These are phyloP conservation scores for Indri indri DNA, from an alignment of 2,113 vertebrate species.

Conservation along the genomic window DNA sequence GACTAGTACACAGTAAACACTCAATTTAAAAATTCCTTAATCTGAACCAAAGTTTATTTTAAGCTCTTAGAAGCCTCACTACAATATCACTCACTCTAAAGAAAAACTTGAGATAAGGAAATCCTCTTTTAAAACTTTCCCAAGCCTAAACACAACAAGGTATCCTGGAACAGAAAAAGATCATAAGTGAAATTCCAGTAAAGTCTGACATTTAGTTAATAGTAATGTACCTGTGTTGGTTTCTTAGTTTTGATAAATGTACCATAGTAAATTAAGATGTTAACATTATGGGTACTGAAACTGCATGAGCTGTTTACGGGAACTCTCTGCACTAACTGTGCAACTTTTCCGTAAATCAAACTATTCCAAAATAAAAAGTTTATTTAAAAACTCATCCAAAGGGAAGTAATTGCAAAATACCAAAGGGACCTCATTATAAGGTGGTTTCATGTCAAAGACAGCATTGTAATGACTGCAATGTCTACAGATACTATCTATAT, in stretches of 20 bases:
- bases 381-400: neutral
- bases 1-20: neutral
- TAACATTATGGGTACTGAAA: slow-evolving; percentile 20
- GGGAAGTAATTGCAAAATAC: slow-evolving; percentile 5
- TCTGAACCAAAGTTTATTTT: slow-evolving; percentile 17
- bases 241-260: slow-evolving; percentile 41
- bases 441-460: neutral
- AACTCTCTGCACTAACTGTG: neutral
- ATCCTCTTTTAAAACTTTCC: slow-evolving; percentile 36
- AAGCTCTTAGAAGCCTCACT: slow-evolving; percentile 31
- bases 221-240: neutral
- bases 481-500: neutral
- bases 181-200: slow-evolving; percentile 23
- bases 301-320: neutral
- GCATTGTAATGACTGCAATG: neutral
- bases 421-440: neutral
- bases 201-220: slow-evolving; percentile 15
- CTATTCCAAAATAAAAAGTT: slow-evolving; percentile 1
- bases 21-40: slow-evolving; percentile 45
- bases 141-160: slow-evolving; percentile 36
- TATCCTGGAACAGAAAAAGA: slow-evolving; percentile 40
- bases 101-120: slow-evolving; percentile 14
- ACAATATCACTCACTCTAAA: slow-evolving; percentile 31
- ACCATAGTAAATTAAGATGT: neutral
- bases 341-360: slow-evolving; percentile 40